A percentile compares a stretch with the other conserved stretches of the same genome.
Conservation (phyloP, 2,113 vertebrate genomes). For the Brachyhypopomus gauderio region DNA sequence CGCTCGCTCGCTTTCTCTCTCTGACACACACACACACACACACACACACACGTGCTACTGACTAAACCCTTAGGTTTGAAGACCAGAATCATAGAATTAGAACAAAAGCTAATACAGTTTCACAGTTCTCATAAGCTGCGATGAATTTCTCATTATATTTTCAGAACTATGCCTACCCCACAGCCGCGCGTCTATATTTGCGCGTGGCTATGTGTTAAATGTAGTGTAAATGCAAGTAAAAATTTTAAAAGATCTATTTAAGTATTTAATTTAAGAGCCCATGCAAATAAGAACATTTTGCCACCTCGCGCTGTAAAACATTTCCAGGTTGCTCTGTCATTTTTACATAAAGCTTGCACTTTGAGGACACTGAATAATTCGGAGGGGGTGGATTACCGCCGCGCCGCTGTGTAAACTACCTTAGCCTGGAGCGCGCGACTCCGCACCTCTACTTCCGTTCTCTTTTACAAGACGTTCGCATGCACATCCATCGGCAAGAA, state of each 20-base stretch:
- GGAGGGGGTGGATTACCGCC: constrained; percentile 26
- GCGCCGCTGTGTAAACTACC: constrained; percentile 76
- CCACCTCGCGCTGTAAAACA: background rate
- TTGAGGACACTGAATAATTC: background rate
- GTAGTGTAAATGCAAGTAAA: too few species aligned
- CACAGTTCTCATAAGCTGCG: too few species aligned
- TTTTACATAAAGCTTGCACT: background rate
- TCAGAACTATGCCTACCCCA: too few species aligned
- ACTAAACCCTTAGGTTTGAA: too few species aligned
- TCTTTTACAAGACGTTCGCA: constrained; percentile 70
- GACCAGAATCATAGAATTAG: too few species aligned
- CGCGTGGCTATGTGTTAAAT: too few species aligned
- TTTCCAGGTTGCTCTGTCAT: background rate
- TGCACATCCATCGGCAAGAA: constrained; percentile 59
- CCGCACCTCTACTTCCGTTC: constrained; percentile 74
- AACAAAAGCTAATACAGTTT: too few species aligned
- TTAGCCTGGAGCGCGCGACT: constrained; percentile 68
- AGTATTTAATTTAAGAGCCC: too few species aligned
- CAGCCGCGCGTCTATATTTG: too few species aligned
- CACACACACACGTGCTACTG: background rate
- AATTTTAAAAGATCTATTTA: too few species aligned
- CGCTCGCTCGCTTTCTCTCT: background rate
- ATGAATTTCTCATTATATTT: too few species aligned
- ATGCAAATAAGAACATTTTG: background rate
- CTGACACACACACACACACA: background rate